These are phyloP conservation scores for Laothoe populi DNA, from an alignment of 2,888 invertebrate genomes.

Conservation along the genomic window DNA sequence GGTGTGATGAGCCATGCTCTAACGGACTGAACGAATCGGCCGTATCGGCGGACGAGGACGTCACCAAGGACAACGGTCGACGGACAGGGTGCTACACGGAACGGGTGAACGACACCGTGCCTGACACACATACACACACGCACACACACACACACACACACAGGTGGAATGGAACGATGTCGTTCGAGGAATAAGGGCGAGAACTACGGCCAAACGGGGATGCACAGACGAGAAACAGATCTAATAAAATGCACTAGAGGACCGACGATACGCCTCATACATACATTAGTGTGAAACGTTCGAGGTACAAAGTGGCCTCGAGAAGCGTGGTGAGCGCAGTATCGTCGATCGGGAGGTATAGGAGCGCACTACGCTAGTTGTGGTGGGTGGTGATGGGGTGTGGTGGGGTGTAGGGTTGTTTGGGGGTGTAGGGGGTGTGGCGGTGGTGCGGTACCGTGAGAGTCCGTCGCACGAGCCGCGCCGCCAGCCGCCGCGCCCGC, in stretches of 20 bases:
- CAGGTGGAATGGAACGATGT: conserved; percentile 36
- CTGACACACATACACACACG: conserved; percentile 41
- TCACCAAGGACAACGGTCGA: conserved; percentile 35
- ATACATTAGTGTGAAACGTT: conserved; percentile 15
- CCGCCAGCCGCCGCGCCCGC: conserved; percentile 81
- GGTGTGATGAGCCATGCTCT: conserved; percentile 48
- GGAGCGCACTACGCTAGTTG: no score
- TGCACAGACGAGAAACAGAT: conserved; percentile 71
- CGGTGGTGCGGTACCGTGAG: conserved; percentile 70
- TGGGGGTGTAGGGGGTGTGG: conserved; percentile 33
- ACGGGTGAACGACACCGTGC: conserved; percentile 57
- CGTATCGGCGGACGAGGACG: conserved; percentile 4
- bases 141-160: conserved; percentile 37
- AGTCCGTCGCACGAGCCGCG: conserved; percentile 81
- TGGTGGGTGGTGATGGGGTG: conserved; percentile 32
- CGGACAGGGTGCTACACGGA: conserved; percentile 46
- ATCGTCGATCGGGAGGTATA: conserved; percentile 33
- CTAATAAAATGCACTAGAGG: conserved; percentile 59
- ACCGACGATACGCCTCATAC: conserved; percentile 63
- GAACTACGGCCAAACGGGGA: conserved; percentile 51
- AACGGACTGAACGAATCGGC: conserved; percentile 40
- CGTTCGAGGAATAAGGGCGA: conserved; percentile 41
- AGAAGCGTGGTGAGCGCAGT: conserved; percentile 33
- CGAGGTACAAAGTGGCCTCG: conserved; percentile 30
- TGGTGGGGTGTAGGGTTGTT: conserved; percentile 11